Evolutionary conservation across 2,113 vertebrate genomes (phyloP), one percentile per base, ranked within the genome.

Genomic region (Bostrychus sinensis): DNA sequence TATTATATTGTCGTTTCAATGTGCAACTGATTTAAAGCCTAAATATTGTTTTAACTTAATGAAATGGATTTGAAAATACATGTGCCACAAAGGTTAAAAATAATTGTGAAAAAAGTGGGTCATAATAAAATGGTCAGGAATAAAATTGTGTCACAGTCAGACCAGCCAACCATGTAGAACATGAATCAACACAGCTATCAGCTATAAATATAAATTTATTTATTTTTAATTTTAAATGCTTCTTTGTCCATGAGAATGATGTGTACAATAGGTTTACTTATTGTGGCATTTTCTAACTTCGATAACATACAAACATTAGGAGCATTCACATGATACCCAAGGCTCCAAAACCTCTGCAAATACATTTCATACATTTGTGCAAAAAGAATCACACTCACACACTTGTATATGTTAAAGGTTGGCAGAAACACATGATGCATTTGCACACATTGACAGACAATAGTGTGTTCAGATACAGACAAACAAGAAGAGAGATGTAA

Each of bases 121-220:
- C n/a, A n/a, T n/a, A n/a, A n/a, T n/a, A n/a, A n/a, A n/a, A n/a
- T n/a, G n/a, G n/a, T n/a, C n/a, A n/a, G n/a, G n/a, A n/a, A n/a
- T n/a, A n/a, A n/a, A n/a, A n/a, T n/a, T n/a, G n/a, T n/a, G n/a
- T n/a, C n/a, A n/a, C n/a, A n/a, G n/a, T n/a, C n/a, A n/a, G n/a
- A n/a, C n/a, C n/a, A 34, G 11, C 32, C 6, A 8, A 3, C 1
- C 19, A 53, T 51, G 37, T 1, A 61, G 9, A 36, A 37, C 25
- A 51, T 28, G 7, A 12, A 17, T 3, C 3, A 10, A 26, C 16
- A 53, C 63, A 62, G 6, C 19, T 55, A 59, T 64, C 37, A 72
- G 74, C 81, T 86, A 85, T 61, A 86, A 86, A 90, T 84, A 87
- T 85, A 85, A 50, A 82, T 87, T 79, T 86, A 87, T 83, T 66